Evolutionary conservation across 2,797 vertebrate genomes (phyloP), one percentile per base, ranked within the genome.

Genomic region (Glyptemys insculpta): DNA sequence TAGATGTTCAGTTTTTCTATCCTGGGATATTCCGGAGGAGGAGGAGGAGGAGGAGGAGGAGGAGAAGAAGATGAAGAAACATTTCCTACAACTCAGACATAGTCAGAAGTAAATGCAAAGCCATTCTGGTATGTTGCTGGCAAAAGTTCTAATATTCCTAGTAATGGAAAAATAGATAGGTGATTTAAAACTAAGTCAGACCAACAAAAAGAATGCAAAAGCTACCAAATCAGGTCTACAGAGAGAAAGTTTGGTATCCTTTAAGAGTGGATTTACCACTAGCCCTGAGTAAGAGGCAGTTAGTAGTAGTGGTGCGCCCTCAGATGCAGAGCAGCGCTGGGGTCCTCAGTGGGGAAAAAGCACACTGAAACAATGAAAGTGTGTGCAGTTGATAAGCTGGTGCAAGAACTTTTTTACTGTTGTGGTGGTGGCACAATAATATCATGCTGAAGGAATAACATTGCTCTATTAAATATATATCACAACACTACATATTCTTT

Each of bases 61-160:
- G 90, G 6, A 88, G 15, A 53, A 91, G 49, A 62, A 95, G 44
- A 21, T 54, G 54, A 54, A 54, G 54, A 54, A n/a, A 16, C 94
- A 90, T 94, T 31, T 95, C 62, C 84, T 95, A 91, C 85, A 94
- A 86, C 85, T 12, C 18, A 85, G 78, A 85, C 23, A 87, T 89
- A 92, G 91, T 86, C 29, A 90, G 11, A 78, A 93, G 92, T 91
- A 92, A 92, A 78, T 88, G 34, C 87, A 92, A 91, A 93, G 65
- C 68, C 74, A 88, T 84, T 92, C 90, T 85, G 93, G 94, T 47
- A 87, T 87, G 9, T 34, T 95, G 74, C 52, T 95, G 95, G 94
- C 84, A 96, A 94, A 95, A 96, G 88, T 74, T 89, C 79, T 49
- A 47, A 65, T 96, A 91, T 92, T 79, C 82, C 93, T 96, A 93